Conservation (phyloP, 2,797 vertebrate species). For the Chaetodon trifasciatus region DNA sequence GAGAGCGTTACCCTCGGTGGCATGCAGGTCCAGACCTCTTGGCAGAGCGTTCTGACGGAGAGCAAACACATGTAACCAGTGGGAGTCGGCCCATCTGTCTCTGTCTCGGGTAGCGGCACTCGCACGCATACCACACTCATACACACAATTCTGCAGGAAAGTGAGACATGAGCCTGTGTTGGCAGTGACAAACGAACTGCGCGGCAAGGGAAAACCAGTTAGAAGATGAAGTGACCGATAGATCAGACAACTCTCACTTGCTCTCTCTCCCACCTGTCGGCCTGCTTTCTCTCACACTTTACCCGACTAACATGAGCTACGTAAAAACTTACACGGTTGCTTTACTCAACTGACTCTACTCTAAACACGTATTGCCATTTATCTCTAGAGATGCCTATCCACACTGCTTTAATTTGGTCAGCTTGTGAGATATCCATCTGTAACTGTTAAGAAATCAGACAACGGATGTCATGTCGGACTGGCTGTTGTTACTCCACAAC, state of each 20-base stretch:
- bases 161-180: conserved; percentile 67
- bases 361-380: neutral
- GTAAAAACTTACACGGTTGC: neutral
- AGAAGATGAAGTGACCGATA: conserved; percentile 75
- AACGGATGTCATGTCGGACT: neutral
- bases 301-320: conserved; percentile 6
- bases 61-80: conserved; percentile 75
- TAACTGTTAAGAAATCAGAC: neutral
- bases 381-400: neutral
- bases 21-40: conserved; percentile 65
- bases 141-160: conserved; percentile 57
- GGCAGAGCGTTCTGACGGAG: conserved; percentile 67
- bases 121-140: conserved; percentile 9
- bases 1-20: conserved; percentile 37
- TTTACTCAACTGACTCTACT: conserved; percentile 10
- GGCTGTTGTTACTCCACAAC: neutral
- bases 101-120: conserved; percentile 53
- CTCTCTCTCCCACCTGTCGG: neutral
- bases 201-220: conserved; percentile 60
- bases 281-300: conserved; percentile 6
- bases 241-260: conserved; percentile 54
- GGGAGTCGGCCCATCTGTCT: conserved; percentile 80
- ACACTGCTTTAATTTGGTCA: neutral
- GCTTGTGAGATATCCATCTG: neutral
- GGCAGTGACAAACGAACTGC: conserved; percentile 74